phyloP scores from a whole-genome alignment of 2,113 vertebrate genomes.

The Trinectes maculatus region DNA sequence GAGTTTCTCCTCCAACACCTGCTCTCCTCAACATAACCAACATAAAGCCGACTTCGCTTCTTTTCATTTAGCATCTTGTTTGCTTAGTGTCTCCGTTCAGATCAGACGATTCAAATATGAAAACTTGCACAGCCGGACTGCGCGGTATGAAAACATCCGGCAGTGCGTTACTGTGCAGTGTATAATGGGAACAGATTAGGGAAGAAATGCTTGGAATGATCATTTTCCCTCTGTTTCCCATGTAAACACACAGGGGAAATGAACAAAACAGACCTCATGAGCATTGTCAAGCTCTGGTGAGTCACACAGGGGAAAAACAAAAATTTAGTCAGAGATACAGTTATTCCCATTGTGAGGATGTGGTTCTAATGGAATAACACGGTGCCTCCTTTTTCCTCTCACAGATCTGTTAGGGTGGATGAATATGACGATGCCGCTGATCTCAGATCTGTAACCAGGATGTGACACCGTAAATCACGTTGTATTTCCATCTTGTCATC shows the following conservation, averaged over 20 bases:
- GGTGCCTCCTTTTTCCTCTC: too few species aligned
- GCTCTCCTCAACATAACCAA: too few species aligned
- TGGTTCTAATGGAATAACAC: neutral
- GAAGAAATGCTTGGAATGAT: neutral
- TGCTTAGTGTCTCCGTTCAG: neutral
- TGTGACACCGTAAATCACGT: constrained; percentile 6
- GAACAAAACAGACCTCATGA: constrained; percentile 20
- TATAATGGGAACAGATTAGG: neutral
- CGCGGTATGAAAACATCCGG: neutral
- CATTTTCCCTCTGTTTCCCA: constrained; percentile 5
- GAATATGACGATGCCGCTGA: neutral
- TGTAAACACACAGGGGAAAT: constrained; percentile 15
- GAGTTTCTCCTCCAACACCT: too few species aligned
- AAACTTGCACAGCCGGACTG: neutral
- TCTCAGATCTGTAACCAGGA: neutral
- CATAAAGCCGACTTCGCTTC: too few species aligned
- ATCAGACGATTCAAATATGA: constrained; percentile 27
- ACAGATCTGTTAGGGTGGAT: neutral
- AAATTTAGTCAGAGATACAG: neutral
- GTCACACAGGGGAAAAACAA: neutral
- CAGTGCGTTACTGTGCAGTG: neutral
- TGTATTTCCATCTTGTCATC: too few species aligned
- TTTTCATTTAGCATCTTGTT: neutral
- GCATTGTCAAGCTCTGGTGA: constrained; percentile 23
- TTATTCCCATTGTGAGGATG: neutral